phyloP scores from a whole-genome alignment of 2,888 invertebrate species.

The Hirtodrosophila duncani region DNA sequence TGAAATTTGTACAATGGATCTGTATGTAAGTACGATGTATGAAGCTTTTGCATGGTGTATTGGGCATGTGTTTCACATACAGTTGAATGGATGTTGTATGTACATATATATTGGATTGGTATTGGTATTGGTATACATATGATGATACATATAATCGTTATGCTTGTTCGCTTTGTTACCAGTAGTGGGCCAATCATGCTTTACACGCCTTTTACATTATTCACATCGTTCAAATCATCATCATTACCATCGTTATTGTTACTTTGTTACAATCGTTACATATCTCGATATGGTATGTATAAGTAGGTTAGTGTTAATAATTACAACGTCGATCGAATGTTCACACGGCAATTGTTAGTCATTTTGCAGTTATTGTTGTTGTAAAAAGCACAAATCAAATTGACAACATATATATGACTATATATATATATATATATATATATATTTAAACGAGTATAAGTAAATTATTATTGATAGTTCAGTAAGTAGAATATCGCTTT shows the following conservation, averaged over 20 bases:
- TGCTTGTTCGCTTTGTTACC: slow-evolving; percentile 63
- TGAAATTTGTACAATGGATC: slow-evolving; percentile 31
- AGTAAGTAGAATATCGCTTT: slow-evolving; percentile 44
- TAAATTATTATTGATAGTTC: slow-evolving; percentile 30
- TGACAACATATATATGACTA: slow-evolving; percentile 50
- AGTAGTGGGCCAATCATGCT: slow-evolving; percentile 79
- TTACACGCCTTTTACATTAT: slow-evolving; percentile 70
- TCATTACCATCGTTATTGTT: slow-evolving; percentile 33
- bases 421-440: slow-evolving; percentile 24
- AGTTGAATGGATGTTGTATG: slow-evolving; percentile 17
- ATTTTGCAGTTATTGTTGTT: slow-evolving; percentile 24
- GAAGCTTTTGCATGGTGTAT: slow-evolving; percentile 30
- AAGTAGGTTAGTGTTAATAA: slow-evolving; percentile 34
- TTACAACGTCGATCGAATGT: slow-evolving; percentile 55
- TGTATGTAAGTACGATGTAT: slow-evolving; percentile 6
- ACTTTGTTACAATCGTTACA: slow-evolving; percentile 12
- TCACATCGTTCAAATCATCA: slow-evolving; percentile 69
- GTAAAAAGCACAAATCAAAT: slow-evolving; percentile 60
- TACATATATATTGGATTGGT: slow-evolving; percentile 28
- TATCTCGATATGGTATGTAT: slow-evolving; percentile 10
- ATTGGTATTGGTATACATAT: slow-evolving; percentile 30
- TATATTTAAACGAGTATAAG: slow-evolving; percentile 20
- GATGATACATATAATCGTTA: slow-evolving; percentile 34
- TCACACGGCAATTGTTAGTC: slow-evolving; percentile 52
- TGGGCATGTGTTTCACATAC: slow-evolving; percentile 24